phyloP scores from a whole-genome alignment of 2,888 invertebrate genomes.

The Thera britannica region DNA sequence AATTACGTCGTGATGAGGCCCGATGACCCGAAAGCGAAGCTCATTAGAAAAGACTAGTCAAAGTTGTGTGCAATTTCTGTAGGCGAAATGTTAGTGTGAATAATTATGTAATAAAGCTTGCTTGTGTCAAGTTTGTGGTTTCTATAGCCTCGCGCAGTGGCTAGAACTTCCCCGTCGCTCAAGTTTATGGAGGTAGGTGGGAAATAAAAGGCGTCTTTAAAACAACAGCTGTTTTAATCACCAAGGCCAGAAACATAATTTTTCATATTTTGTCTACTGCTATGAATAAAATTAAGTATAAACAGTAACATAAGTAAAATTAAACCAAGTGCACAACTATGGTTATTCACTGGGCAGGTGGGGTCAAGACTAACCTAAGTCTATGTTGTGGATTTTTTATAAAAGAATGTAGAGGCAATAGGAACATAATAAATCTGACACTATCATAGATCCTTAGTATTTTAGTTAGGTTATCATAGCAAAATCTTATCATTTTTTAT shows the following conservation, averaged over 20 bases:
- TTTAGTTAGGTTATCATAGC: too few species aligned
- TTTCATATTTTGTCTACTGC: background rate
- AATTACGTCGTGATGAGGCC: conserved; percentile 87
- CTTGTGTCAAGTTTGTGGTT: conserved; percentile 42
- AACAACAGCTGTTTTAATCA: conserved; percentile 3
- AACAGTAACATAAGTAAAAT: background rate
- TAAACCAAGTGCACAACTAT: background rate
- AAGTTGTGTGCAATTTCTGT: conserved; percentile 14
- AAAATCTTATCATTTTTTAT: conserved; percentile 45
- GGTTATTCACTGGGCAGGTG: background rate
- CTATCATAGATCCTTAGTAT: too few species aligned
- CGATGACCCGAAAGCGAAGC: conserved; percentile 86
- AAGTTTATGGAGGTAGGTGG: background rate
- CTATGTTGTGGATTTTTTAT: background rate
- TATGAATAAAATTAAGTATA: background rate
- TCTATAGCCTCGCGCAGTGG: background rate
- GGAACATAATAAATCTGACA: too few species aligned
- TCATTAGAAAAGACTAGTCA: conserved; percentile 81
- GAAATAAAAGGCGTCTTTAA: background rate
- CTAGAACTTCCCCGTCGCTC: background rate
- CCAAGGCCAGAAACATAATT: background rate
- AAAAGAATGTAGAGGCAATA: background rate
- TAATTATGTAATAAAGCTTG: conserved; percentile 74
- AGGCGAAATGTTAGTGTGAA: conserved; percentile 46
- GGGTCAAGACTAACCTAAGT: background rate